phyloP scores from a whole-genome alignment of 1,140 invertebrate species.

The Conus betulinus region DNA sequence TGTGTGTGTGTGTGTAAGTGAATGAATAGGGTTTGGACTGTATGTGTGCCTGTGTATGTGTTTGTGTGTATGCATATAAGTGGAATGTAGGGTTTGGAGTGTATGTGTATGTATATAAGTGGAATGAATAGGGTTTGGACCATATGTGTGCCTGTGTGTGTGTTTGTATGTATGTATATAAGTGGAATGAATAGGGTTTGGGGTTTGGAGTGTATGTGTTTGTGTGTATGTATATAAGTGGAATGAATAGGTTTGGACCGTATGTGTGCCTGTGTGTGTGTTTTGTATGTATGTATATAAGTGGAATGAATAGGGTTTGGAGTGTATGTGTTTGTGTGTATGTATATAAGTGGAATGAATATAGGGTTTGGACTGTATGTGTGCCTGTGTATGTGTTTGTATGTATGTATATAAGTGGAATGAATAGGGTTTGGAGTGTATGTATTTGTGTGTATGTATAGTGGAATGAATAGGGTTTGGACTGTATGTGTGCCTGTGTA shows the following conservation, averaged over 20 bases:
- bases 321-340: too few species aligned
- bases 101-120: too few species aligned
- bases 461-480: too few species aligned
- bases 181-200: neutral
- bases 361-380: neutral
- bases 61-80: neutral
- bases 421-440: neutral
- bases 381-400: neutral
- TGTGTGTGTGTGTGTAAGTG: too few species aligned
- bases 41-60: neutral
- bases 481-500: neutral
- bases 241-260: too few species aligned
- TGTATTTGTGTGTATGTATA: neutral
- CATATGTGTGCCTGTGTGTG: neutral
- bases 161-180: neutral
- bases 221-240: too few species aligned
- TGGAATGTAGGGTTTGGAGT: neutral
- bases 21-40: neutral
- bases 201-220: too few species aligned
- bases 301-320: neutral
- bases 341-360: too few species aligned
- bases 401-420: neutral
- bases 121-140: too few species aligned
- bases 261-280: neutral
- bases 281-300: slow-evolving; percentile 16